phyloP scores from a whole-genome alignment of 2,113 vertebrate genomes.

The Empidonax alnorum region DNA sequence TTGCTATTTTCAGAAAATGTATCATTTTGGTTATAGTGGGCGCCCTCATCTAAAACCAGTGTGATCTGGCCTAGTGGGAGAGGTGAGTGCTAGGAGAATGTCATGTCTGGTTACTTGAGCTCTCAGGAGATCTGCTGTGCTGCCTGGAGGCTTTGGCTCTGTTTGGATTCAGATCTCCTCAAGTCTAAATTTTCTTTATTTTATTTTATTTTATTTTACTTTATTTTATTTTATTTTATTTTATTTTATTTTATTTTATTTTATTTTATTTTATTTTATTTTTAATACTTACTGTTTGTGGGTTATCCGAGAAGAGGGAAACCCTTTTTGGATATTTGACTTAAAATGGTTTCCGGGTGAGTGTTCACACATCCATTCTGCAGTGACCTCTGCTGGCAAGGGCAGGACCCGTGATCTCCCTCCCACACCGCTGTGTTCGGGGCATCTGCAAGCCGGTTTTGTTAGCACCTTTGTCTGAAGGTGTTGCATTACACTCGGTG shows the following conservation, averaged over 20 bases:
- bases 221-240: neutral
- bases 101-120: neutral
- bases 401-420: neutral
- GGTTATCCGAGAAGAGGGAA: neutral
- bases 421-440: rapidly evolving
- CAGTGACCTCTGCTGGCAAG: conserved; percentile 71
- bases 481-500: neutral
- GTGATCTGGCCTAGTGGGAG: neutral
- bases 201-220: neutral
- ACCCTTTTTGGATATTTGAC: neutral
- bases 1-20: neutral
- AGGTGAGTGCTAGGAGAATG: rapidly evolving
- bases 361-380: conserved; percentile 28
- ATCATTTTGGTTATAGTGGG: neutral
- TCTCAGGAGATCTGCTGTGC: neutral
- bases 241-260: neutral
- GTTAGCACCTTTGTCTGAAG: conserved; percentile 5
- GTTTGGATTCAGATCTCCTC: neutral
- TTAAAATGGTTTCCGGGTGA: neutral
- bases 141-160: neutral
- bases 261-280: neutral
- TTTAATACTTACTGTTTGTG: neutral
- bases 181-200: neutral
- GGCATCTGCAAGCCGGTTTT: neutral
- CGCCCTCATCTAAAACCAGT: neutral